Base-by-base conservation (phyloP, 1,140 invertebrate genomes). In the Dendroctonus ponderosae region DNA sequence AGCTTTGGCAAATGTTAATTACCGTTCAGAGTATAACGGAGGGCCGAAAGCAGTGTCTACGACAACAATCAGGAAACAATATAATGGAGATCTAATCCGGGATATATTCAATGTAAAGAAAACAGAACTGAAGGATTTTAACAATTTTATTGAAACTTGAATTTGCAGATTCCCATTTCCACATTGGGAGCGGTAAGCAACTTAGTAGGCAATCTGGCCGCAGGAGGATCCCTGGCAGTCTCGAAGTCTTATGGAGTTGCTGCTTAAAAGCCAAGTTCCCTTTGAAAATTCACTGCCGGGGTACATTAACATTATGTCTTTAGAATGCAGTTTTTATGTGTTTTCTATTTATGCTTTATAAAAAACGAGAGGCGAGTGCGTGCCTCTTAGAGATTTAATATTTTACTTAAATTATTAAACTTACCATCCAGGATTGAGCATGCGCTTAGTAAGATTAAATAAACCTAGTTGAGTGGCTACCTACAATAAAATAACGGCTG, bases 151-250 rank as follows among this genome's bases (percentile, higher is more conserved):
- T 52, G 26, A 52, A 14, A 14, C 37, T 12, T n/a, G 12, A 52
- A 52, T 15, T 62, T 62, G 41, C 73, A 86, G 85, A 86, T 86
- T 74, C 85, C 85, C 38, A 85, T 85, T 71, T 83, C 85, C 61
- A 82, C 84, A 41, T 71, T 86, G 67, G 80, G 79, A 12, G 84
- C 85, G 56, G 85, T 86, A 74, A 85, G 58, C 82, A 79, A 68
- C 80, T 43, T 69, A 37, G 66, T 68, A 12, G 54, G 66, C n/a
- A 53, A 53, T n/a, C 49, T 68, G n/a, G 66, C 54, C 12, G 71
- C 56, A 39, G 71, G 69, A 12, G 58, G 42, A 9, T 49, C 57
- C 57, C 63, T 59, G 7, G 62, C 70, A 44, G 51, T 56, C 4
- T 54, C 62, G 9, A 50, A 52, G 11, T 52, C 60, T 8, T 52